A percentile compares a stretch with the other conserved stretches of the same genome.
Conservation (phyloP, 2,797 vertebrate species). For the Epinephelus malabaricus region DNA sequence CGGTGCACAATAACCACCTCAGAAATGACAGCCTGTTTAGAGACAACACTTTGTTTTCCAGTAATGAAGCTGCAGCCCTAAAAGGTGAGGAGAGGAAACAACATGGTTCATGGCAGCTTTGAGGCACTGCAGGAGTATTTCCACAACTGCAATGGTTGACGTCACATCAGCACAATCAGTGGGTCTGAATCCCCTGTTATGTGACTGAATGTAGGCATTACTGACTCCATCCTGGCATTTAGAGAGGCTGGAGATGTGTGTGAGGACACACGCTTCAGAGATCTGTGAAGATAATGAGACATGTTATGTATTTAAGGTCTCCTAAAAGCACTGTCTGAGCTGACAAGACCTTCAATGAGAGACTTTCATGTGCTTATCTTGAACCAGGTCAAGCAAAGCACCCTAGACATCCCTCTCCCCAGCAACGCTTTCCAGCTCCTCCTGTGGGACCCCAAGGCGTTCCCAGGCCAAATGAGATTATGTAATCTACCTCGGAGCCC, state of each 20-base stretch:
- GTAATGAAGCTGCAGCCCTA: not conserved
- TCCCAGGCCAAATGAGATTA: too few relatives aligned
- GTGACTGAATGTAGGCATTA: not conserved
- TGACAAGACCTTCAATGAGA: too few relatives aligned
- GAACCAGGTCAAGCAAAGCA: too few relatives aligned
- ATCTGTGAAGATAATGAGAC: too few relatives aligned
- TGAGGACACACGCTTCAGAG: too few relatives aligned
- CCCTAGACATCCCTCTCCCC: too few relatives aligned
- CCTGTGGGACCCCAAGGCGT: too few relatives aligned
- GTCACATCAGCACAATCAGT: not conserved
- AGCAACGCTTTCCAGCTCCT: too few relatives aligned
- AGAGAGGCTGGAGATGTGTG: not conserved
- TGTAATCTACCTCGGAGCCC: too few relatives aligned
- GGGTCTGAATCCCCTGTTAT: not conserved
- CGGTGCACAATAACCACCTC: not conserved
- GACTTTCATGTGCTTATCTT: too few relatives aligned
- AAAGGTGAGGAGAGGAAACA: conserved; percentile 12
- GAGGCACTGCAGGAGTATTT: not conserved
- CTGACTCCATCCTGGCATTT: not conserved
- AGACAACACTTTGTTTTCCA: not conserved
- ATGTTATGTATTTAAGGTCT: too few relatives aligned
- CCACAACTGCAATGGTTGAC: not conserved
- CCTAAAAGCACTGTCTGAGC: too few relatives aligned
- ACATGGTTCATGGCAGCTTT: not conserved
- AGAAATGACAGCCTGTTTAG: not conserved